Evolutionary conservation across 1,140 invertebrate species (phyloP).

Genomic region (Leptinotarsa lineolata): DNA sequence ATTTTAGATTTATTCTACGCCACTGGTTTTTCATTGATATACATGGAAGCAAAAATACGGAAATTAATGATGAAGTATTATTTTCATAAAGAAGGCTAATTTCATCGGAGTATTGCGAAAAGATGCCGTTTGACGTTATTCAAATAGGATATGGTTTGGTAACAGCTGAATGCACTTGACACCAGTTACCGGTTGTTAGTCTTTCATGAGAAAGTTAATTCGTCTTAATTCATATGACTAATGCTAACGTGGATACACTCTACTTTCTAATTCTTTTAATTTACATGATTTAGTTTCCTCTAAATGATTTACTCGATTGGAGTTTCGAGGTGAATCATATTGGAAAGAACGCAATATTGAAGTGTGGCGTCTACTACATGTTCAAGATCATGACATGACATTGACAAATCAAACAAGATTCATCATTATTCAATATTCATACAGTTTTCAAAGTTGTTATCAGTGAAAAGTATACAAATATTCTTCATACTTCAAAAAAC

Average conservation of each 20-base stretch:
- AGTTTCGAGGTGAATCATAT: background rate
- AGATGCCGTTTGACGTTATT: background rate
- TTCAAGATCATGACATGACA: background rate
- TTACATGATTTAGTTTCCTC: background rate
- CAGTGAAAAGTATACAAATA: too few species aligned
- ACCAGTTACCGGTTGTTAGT: background rate
- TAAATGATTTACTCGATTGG: background rate
- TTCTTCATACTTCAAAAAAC: too few species aligned
- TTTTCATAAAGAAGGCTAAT: too few species aligned
- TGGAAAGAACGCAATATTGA: background rate
- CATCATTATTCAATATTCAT: too few species aligned
- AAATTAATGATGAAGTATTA: too few species aligned
- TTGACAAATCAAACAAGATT: too few species aligned
- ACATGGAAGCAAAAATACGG: too few species aligned
- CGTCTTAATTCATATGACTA: background rate
- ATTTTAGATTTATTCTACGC: too few species aligned
- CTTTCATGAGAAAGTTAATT: slow-evolving; percentile 5
- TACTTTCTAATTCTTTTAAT: background rate
- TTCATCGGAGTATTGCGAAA: background rate
- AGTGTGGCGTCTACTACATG: background rate
- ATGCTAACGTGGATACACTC: background rate
- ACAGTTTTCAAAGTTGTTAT: too few species aligned
- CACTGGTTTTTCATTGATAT: too few species aligned
- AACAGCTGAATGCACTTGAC: slow-evolving; percentile 5
- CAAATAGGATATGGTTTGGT: slow-evolving; percentile 5